These are phyloP conservation scores for Drosophila serrata DNA, from an alignment of 1,140 invertebrate genomes.

Conservation along the genomic window DNA sequence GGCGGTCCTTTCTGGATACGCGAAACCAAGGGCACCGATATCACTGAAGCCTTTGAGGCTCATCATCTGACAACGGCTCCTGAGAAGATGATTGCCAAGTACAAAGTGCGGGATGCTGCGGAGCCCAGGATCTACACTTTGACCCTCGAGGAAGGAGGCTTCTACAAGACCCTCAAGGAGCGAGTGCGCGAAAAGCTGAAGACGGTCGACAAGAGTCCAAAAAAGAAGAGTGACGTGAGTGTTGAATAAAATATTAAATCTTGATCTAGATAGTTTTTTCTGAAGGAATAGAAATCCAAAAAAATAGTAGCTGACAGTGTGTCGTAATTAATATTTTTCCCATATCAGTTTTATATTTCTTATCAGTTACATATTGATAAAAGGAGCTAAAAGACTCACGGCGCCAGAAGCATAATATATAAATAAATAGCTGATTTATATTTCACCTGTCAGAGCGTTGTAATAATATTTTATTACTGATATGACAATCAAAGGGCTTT, in stretches of 20 bases:
- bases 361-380: slow-evolving; percentile 27
- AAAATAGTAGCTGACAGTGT: not conserved
- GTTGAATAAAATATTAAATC: not conserved
- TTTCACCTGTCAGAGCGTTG: slow-evolving; percentile 11
- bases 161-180: slow-evolving; percentile 88
- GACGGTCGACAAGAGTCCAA: slow-evolving; percentile 82
- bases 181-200: slow-evolving; percentile 86
- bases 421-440: not conserved
- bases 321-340: not conserved
- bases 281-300: not conserved
- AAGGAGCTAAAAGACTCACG: not conserved
- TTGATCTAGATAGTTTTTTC: no score
- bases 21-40: slow-evolving; percentile 89
- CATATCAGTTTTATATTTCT: slow-evolving; percentile 9
- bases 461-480: not conserved
- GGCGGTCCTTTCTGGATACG: slow-evolving; percentile 89
- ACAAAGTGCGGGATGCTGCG: slow-evolving; percentile 87
- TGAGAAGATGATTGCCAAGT: slow-evolving; percentile 87
- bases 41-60: slow-evolving; percentile 90
- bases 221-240: slow-evolving; percentile 79
- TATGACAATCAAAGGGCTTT: not conserved
- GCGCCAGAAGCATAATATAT: not conserved
- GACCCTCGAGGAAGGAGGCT: slow-evolving; percentile 89
- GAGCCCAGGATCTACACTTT: slow-evolving; percentile 87
- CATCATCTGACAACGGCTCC: slow-evolving; percentile 87